Conservation (phyloP, 2,888 invertebrate genomes). For the Panorpa germanica region DNA sequence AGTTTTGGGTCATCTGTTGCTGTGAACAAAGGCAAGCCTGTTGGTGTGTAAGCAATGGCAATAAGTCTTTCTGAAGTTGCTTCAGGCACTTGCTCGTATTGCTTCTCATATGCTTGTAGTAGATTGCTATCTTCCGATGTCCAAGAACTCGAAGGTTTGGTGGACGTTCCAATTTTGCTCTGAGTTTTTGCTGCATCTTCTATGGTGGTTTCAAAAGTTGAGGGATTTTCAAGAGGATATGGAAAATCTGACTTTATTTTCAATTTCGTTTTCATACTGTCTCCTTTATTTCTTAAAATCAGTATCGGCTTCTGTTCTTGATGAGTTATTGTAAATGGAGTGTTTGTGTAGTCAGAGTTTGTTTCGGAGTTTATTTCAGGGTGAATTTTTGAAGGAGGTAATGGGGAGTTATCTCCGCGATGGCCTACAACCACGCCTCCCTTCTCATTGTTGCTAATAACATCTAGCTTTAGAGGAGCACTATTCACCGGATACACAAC, state of each 20-base stretch:
- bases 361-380: constrained; percentile 20
- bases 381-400: constrained; percentile 23
- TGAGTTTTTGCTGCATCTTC: constrained; percentile 29
- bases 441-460: constrained; percentile 23
- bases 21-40: constrained; percentile 22
- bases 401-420: constrained; percentile 28
- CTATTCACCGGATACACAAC: constrained; percentile 40
- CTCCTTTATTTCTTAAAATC: no score
- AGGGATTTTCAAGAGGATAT: constrained; percentile 41
- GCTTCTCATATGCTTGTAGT: constrained; percentile 6
- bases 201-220: no score
- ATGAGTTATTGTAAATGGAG: constrained; percentile 23
- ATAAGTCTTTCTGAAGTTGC: constrained; percentile 33
- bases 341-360: constrained; percentile 25
- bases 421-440: constrained; percentile 34
- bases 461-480: constrained; percentile 27
- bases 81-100: constrained; percentile 1
- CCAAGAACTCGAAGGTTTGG: constrained; percentile 13
- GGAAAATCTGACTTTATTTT: constrained; percentile 37
- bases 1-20: constrained; percentile 12
- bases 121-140: background rate
- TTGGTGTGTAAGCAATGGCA: constrained; percentile 44
- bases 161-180: constrained; percentile 11
- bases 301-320: constrained; percentile 26
- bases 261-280: constrained; percentile 18